phyloP scores from a whole-genome alignment of 1,140 invertebrate genomes.

The Hermetia illucens region DNA sequence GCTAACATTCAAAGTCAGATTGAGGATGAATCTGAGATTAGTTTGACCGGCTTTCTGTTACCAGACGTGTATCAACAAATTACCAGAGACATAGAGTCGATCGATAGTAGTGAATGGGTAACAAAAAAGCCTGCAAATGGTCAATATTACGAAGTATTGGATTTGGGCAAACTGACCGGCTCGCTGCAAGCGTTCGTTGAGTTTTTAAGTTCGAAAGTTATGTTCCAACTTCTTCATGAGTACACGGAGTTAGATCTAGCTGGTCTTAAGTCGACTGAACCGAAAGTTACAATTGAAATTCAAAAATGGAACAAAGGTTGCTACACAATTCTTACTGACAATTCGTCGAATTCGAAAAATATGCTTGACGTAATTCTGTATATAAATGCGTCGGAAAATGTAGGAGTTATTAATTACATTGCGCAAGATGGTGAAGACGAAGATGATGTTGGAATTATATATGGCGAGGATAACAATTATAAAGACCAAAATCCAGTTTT shows the following conservation, averaged over 20 bases:
- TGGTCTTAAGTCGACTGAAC: constrained; percentile 22
- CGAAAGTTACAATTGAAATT: constrained; percentile 40
- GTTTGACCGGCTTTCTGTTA: constrained; percentile 38
- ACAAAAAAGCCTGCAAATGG: constrained; percentile 43
- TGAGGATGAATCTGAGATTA: constrained; percentile 41
- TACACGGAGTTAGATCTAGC: constrained; percentile 48
- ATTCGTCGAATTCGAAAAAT: constrained; percentile 29
- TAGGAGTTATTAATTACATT: constrained; percentile 37
- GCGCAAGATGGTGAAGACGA: constrained; percentile 29
- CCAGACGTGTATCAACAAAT: constrained; percentile 32
- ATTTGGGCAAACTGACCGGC: constrained; percentile 29
- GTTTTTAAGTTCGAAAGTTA: constrained; percentile 37
- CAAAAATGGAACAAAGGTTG: constrained; percentile 50
- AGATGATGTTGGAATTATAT: constrained; percentile 19
- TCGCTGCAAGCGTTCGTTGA: constrained; percentile 30
- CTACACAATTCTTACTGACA: constrained; percentile 36
- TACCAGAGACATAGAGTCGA: constrained; percentile 29
- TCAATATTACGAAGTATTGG: constrained; percentile 42
- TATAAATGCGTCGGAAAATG: constrained; percentile 33
- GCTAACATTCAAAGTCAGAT: constrained; percentile 38
- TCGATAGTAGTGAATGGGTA: constrained; percentile 35
- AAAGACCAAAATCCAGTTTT: constrained; percentile 16
- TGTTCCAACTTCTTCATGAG: constrained; percentile 41
- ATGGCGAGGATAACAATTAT: constrained; percentile 7
- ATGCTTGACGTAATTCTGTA: constrained; percentile 42